phyloP scores from a whole-genome alignment of 2,797 vertebrate genomes.

The Gephyroberyx darwinii region DNA sequence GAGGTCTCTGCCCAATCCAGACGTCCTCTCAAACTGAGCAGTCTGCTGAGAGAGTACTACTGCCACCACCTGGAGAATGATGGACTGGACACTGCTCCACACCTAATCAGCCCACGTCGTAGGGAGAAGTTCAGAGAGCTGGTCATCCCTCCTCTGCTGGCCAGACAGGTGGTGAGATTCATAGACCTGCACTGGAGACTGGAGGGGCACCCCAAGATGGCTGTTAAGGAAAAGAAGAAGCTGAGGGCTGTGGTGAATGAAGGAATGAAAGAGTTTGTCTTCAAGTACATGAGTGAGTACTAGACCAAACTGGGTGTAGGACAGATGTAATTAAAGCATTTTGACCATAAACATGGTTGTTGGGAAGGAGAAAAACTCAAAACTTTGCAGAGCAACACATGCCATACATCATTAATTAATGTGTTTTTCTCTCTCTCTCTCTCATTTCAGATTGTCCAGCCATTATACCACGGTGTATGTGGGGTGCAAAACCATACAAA shows the following conservation, averaged over 20 bases:
- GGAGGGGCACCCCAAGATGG: constrained; percentile 45
- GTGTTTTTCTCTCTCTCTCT: background rate
- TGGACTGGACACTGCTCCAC: constrained; percentile 68
- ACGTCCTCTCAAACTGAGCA: constrained; percentile 66
- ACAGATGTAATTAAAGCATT: constrained; percentile 4
- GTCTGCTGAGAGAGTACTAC: constrained; percentile 85
- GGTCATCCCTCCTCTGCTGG: constrained; percentile 51
- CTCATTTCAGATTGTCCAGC: constrained; percentile 83
- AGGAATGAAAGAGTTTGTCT: constrained; percentile 78
- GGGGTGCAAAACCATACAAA: constrained; percentile 84
- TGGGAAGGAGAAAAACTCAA: background rate
- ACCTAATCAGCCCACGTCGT: constrained; percentile 71
- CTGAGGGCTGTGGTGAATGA: constrained; percentile 61
- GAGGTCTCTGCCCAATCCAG: constrained; percentile 50
- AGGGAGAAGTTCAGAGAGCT: constrained; percentile 77
- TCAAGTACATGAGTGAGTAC: constrained; percentile 81
- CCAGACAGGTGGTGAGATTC: constrained; percentile 69
- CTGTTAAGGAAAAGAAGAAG: constrained; percentile 32
- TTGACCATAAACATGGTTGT: background rate
- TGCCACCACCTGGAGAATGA: constrained; percentile 45
- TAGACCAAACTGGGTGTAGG: background rate
- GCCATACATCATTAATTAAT: background rate
- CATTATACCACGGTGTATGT: constrained; percentile 88
- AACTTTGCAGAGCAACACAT: too few species aligned
- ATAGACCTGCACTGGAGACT: constrained; percentile 59